These are phyloP conservation scores for Saxidomus purpurata DNA, from an alignment of 1,140 invertebrate species.

Conservation along the genomic window DNA sequence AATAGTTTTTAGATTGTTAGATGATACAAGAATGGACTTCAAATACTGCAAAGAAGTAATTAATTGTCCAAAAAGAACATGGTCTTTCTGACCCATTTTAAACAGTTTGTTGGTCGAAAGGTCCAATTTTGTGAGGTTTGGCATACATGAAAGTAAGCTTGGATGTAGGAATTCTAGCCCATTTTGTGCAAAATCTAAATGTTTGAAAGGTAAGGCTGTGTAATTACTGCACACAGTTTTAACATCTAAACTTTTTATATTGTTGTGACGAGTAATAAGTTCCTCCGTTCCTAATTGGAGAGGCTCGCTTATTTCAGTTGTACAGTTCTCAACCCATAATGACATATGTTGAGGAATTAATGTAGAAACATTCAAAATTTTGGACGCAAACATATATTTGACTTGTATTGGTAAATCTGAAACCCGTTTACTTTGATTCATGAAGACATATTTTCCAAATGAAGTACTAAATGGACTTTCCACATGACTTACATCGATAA, in stretches of 20 bases:
- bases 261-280: not conserved
- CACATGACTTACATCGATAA: not conserved
- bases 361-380: not conserved
- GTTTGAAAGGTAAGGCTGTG: not conserved
- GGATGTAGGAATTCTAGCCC: constrained; percentile 26
- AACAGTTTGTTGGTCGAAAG: not conserved
- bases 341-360: not conserved
- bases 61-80: not conserved
- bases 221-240: not conserved
- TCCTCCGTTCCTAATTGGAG: not conserved
- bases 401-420: too few relatives aligned
- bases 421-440: not conserved
- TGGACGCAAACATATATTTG: not conserved
- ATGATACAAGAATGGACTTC: not conserved
- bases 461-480: not conserved
- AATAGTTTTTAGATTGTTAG: not conserved
- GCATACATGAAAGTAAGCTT: not conserved
- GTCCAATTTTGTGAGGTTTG: not conserved
- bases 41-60: not conserved
- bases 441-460: not conserved
- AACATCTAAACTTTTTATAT: not conserved
- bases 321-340: not conserved
- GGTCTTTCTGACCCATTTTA: not conserved
- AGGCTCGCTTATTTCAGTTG: not conserved
- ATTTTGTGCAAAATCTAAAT: constrained; percentile 15